These are phyloP conservation scores for Melanaphis sacchari DNA, from an alignment of 1,140 invertebrate species.

Conservation along the genomic window DNA sequence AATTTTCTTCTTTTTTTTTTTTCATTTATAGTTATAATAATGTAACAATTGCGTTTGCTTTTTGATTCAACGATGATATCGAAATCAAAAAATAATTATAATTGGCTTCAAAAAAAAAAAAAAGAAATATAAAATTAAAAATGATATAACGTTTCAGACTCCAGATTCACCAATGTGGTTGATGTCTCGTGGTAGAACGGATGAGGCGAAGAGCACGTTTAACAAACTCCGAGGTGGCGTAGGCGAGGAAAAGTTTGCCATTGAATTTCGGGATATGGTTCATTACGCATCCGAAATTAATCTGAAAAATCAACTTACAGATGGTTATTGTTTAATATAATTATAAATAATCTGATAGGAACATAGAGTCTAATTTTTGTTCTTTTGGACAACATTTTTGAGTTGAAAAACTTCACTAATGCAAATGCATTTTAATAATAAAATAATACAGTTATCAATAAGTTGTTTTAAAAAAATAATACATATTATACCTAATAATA, in stretches of 20 bases:
- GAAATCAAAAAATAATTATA: too few relatives aligned
- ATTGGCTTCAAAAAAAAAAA: background rate
- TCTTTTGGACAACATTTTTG: background rate
- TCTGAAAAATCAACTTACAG: background rate
- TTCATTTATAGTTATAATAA: too few relatives aligned
- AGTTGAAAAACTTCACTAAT: background rate
- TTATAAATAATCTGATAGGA: background rate
- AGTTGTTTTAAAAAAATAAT: too few relatives aligned
- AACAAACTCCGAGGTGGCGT: slow-evolving; percentile 67
- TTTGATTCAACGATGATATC: too few relatives aligned
- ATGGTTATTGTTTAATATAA: background rate
- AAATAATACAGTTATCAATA: too few relatives aligned
- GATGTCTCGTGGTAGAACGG: slow-evolving; percentile 65
- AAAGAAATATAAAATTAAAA: background rate
- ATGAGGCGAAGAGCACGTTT: slow-evolving; percentile 66
- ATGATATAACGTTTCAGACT: slow-evolving; percentile 63
- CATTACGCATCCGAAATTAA: slow-evolving; percentile 58
- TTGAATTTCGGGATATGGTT: slow-evolving; percentile 65
- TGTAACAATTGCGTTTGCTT: too few relatives aligned
- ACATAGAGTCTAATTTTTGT: background rate
- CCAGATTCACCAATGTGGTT: slow-evolving; percentile 76
- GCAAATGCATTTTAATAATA: too few relatives aligned
- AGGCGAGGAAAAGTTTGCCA: slow-evolving; percentile 64
- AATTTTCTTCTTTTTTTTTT: too few relatives aligned
- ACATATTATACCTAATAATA: too few relatives aligned